phyloP scores from a whole-genome alignment of 2,797 vertebrate genomes.

The Scyliorhinus canicula region DNA sequence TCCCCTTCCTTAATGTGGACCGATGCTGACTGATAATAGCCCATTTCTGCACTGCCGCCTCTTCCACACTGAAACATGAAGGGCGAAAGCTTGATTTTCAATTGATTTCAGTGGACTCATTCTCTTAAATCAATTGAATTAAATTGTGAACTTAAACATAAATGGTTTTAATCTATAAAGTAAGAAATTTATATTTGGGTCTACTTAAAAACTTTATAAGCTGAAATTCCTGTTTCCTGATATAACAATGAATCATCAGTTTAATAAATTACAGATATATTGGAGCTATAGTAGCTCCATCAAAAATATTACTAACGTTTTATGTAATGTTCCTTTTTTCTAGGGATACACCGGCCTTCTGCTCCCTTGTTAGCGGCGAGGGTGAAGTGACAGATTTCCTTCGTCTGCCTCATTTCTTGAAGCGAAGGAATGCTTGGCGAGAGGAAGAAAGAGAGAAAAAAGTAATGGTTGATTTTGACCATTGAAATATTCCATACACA shows the following conservation, averaged over 20 bases:
- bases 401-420: slow-evolving; percentile 89
- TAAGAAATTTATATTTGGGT: neutral
- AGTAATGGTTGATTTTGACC: slow-evolving; percentile 54
- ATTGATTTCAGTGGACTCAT: neutral
- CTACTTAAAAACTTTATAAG: neutral
- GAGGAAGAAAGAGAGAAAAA: slow-evolving; percentile 95
- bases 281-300: neutral
- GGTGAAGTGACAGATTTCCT: slow-evolving; percentile 96
- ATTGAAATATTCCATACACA: neutral
- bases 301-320: slow-evolving; percentile 23
- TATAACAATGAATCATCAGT: neutral
- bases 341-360: slow-evolving; percentile 96
- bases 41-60: neutral
- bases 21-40: neutral
- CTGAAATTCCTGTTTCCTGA: neutral
- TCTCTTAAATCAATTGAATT: neutral
- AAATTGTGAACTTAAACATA: neutral
- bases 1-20: neutral
- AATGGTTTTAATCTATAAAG: neutral
- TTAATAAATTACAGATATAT: neutral
- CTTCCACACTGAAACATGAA: neutral
- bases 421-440: slow-evolving; percentile 88
- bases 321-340: slow-evolving; percentile 39
- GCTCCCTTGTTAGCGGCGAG: slow-evolving; percentile 89
- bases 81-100: neutral